Evolutionary conservation across 92 coral and sea anemone genomes (phyloP), one percentile per base, ranked within the genome.

Genomic region (Desmophyllum pertusum): DNA sequence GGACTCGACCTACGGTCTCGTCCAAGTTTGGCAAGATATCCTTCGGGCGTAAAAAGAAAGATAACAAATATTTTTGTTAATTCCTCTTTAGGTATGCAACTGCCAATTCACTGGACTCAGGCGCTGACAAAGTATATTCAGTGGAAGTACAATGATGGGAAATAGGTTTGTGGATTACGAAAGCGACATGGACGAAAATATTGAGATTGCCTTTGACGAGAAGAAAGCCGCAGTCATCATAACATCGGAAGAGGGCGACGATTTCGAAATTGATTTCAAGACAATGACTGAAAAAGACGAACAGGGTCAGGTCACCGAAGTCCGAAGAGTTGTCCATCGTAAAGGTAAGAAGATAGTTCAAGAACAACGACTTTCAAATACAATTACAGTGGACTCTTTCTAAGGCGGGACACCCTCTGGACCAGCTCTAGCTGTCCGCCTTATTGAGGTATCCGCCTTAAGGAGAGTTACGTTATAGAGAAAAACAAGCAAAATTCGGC

Each of bases 131-230:
- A 90, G 64, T 86, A 72, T 29, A 85, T 92, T 18, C 95, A 90
- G 70, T 94, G 93, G 92, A 83, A 0, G 80, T 89, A 41, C 79
- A 7, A 18, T 0, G 89, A 84, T 4, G 78, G 46, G 5, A 64
- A 70, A n/a, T 53, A 29, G 10, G 6, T 46, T 55, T 21, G 50
- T 53, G n/a, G 66, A 68, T 0, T 94, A 84, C 59, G 91, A 88
- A 53, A 73, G 51, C n/a, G 72, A 48, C 37, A 19, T 74, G 13
- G 92, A 92, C 67, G 90, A 90, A 8, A n/a, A 81, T 81, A 90
- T 95, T 33, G 98, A 95, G 85, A 59, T 76, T 70, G 98, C 98
- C 5, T 89, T 43, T 61, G 42, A 1, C 23, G 51, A 78, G 19
- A 79, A 71, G 21, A 79, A 95, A 59, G 35, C 75, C 13, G 71